Evolutionary conservation across 2,113 vertebrate genomes (phyloP).

Genomic region (Anseranas semipalmata): DNA sequence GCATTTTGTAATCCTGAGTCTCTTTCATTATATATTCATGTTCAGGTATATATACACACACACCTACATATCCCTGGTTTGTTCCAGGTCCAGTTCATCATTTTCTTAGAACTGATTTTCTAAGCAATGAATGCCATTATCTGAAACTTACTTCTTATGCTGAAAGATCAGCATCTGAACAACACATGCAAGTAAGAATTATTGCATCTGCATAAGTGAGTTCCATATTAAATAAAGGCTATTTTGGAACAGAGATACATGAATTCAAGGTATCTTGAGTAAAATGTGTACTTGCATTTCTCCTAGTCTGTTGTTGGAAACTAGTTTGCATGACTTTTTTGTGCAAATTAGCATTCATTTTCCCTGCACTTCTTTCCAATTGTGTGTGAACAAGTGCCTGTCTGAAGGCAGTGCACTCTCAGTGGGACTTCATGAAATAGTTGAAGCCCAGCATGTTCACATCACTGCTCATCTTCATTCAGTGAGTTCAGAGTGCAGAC

Average conservation of each 20-base stretch:
- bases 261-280: background rate
- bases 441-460: background rate
- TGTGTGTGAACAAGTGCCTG: background rate
- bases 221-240: background rate
- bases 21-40: background rate
- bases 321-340: background rate
- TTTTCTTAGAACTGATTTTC: background rate
- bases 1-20: background rate
- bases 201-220: background rate
- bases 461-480: background rate
- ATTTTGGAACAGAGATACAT: background rate
- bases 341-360: background rate
- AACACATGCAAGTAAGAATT: background rate
- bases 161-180: background rate
- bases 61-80: background rate
- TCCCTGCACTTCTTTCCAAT: background rate
- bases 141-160: background rate
- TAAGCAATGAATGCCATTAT: background rate
- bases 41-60: background rate
- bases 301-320: background rate
- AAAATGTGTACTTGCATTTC: background rate
- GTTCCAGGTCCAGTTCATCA: background rate
- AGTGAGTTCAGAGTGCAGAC: background rate
- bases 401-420: background rate
- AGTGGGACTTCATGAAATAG: background rate